Conservation (phyloP, 2,113 vertebrate species). For the Orycteropus afer region DNA sequence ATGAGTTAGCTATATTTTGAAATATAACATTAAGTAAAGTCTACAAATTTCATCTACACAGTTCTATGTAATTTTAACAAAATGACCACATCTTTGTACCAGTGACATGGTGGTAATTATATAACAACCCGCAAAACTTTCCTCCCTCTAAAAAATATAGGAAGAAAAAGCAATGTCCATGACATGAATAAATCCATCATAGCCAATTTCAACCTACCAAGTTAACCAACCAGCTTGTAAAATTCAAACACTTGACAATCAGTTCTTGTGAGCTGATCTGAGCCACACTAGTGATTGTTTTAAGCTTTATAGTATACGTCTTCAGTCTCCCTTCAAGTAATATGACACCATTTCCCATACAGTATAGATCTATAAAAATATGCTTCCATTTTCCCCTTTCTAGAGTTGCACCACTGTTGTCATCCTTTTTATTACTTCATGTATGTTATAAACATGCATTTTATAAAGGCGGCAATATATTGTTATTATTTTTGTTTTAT, state of each 20-base stretch:
- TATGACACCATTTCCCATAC: neutral
- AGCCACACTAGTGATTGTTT: neutral
- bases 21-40: neutral
- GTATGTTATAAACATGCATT: too few species aligned
- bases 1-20: neutral
- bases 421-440: neutral
- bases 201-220: neutral
- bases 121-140: neutral
- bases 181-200: neutral
- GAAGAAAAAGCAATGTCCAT: neutral
- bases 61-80: neutral
- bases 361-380: neutral
- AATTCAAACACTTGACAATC: neutral
- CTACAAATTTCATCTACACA: slow-evolving; percentile 1
- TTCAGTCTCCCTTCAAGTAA: neutral
- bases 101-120: neutral
- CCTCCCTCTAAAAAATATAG: neutral
- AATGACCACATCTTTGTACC: neutral
- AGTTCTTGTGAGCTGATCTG: neutral
- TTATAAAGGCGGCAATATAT: too few species aligned
- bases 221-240: neutral
- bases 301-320: neutral
- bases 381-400: neutral
- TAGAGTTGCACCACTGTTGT: neutral
- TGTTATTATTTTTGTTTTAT: too few species aligned